Evolutionary conservation across 2,113 vertebrate genomes (phyloP).

Genomic region (Oxyruncus cristatus): DNA sequence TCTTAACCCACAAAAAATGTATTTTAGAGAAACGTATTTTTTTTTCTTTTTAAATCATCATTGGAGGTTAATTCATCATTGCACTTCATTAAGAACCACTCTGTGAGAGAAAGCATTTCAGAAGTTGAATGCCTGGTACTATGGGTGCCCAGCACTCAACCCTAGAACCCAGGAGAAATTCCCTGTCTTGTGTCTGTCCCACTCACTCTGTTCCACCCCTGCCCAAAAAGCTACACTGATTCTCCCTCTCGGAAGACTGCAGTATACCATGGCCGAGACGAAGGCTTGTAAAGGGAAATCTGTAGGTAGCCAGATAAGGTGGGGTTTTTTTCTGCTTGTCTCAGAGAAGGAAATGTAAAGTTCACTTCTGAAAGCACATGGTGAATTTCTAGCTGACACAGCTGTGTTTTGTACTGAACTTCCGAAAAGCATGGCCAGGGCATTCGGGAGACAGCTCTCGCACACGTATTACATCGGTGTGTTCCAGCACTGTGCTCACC

Average conservation of each 20-base stretch:
- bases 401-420: not conserved
- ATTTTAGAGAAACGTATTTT: not conserved
- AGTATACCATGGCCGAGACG: not conserved
- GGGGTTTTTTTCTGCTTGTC: not conserved
- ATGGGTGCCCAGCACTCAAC: not conserved
- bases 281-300: not conserved
- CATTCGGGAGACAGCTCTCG: not conserved
- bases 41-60: not conserved
- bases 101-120: not conserved
- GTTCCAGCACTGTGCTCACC: not conserved
- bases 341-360: not conserved
- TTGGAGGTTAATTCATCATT: not conserved
- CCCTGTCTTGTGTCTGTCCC: not conserved
- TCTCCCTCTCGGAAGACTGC: not conserved
- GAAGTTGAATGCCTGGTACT: not conserved
- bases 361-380: not conserved
- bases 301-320: not conserved
- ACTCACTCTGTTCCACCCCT: not conserved
- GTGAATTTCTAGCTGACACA: not conserved
- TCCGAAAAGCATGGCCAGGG: not conserved
- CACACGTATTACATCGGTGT: fast-evolving
- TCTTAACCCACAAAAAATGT: not conserved
- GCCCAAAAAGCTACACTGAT: not conserved
- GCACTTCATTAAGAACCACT: not conserved
- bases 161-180: not conserved